Evolutionary conservation across 2,888 invertebrate genomes (phyloP).

Genomic region (Caenorhabditis becei): DNA sequence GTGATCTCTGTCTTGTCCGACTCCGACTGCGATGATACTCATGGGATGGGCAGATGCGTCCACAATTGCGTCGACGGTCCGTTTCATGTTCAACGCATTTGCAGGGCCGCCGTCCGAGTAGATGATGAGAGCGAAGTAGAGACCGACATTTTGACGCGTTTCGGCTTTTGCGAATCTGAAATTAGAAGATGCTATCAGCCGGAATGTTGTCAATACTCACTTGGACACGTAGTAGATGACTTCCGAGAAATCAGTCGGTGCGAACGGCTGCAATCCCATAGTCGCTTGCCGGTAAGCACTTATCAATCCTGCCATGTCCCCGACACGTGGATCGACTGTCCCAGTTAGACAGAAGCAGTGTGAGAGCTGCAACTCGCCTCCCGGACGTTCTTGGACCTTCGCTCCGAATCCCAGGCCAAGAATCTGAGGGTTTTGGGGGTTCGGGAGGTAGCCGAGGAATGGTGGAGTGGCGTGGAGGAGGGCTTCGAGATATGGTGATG

Average conservation of each 20-base stretch:
- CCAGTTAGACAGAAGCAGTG: constrained; percentile 51
- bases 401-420: constrained; percentile 84
- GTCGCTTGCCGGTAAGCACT: constrained; percentile 84
- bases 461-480: constrained; percentile 82
- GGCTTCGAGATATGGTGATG: constrained; percentile 83
- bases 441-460: constrained; percentile 53
- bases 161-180: constrained; percentile 78
- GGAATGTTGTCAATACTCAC: constrained; percentile 73
- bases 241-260: constrained; percentile 86
- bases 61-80: constrained; percentile 73
- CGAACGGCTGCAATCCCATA: constrained; percentile 83
- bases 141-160: constrained; percentile 54
- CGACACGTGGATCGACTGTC: constrained; percentile 83
- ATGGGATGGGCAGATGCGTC: constrained; percentile 76
- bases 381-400: constrained; percentile 77
- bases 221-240: constrained; percentile 84
- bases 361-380: constrained; percentile 38
- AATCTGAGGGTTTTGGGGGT: constrained; percentile 52
- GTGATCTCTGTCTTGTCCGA: constrained; percentile 65
- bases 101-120: constrained; percentile 77
- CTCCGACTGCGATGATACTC: constrained; percentile 73
- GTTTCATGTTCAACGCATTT: constrained; percentile 59
- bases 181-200: not conserved
- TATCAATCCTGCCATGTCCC: constrained; percentile 83
- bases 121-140: constrained; percentile 76